These are phyloP conservation scores for Thryonomys swinderianus DNA, from an alignment of 2,113 vertebrate species.

Conservation along the genomic window DNA sequence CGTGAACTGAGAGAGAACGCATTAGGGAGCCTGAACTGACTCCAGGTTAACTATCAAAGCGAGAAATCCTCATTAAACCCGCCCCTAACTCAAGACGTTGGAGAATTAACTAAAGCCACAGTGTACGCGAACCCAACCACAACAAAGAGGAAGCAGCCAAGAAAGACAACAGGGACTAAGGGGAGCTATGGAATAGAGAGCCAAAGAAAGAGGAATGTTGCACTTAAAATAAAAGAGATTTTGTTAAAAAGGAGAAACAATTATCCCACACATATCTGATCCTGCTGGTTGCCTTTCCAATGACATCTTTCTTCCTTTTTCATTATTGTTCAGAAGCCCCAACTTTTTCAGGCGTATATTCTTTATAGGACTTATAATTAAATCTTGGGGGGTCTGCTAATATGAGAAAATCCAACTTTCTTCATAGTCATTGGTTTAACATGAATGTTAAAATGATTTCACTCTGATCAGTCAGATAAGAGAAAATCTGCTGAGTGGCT, in stretches of 20 bases:
- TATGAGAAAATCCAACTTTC: background rate
- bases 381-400: background rate
- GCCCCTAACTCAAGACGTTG: background rate
- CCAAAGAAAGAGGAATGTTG: background rate
- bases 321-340: background rate
- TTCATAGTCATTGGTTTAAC: background rate
- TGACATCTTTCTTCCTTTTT: background rate
- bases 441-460: background rate
- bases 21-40: background rate
- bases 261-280: background rate
- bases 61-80: conserved; percentile 53
- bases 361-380: background rate
- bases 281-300: background rate
- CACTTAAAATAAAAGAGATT: background rate
- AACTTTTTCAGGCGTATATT: background rate
- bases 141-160: background rate
- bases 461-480: background rate
- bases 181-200: background rate
- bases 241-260: background rate
- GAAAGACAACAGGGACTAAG: background rate
- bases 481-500: background rate
- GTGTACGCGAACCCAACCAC: background rate
- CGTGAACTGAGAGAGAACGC: background rate
- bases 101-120: conserved; percentile 31
- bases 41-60: conserved; percentile 61